Conservation (phyloP, 2,888 invertebrate genomes). For the Rhopalosiphum nymphaeae region DNA sequence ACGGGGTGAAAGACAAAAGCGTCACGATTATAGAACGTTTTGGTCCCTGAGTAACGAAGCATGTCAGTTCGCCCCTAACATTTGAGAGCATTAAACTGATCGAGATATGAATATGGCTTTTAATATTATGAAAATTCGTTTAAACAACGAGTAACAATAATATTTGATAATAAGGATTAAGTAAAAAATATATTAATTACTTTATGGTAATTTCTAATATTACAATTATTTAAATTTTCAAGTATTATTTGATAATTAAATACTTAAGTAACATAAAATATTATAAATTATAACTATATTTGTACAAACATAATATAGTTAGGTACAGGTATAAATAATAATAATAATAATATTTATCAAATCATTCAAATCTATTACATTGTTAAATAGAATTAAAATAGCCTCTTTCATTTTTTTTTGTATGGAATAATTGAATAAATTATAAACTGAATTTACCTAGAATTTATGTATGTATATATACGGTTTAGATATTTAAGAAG, state of each 20-base stretch:
- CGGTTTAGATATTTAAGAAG: background rate
- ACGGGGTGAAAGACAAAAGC: slow-evolving; percentile 1
- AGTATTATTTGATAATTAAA: no score
- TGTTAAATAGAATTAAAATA: background rate
- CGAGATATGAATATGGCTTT: background rate
- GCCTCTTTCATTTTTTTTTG: background rate
- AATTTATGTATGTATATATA: background rate
- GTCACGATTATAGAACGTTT: background rate
- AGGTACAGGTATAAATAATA: no score
- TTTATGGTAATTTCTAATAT: background rate
- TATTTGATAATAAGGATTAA: background rate
- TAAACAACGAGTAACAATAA: background rate
- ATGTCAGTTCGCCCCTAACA: background rate
- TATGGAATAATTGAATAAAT: background rate
- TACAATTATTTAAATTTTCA: no score
- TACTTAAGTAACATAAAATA: no score
- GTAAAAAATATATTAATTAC: background rate
- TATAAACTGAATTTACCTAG: background rate
- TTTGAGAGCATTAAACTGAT: background rate
- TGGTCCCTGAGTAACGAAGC: background rate
- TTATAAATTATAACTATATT: no score
- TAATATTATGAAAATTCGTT: background rate
- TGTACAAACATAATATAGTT: no score
- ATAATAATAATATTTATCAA: background rate
- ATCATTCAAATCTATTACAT: background rate